Conservation (phyloP, 64 coral and sea anemone genomes). For the Catalaphyllia jardinei region DNA sequence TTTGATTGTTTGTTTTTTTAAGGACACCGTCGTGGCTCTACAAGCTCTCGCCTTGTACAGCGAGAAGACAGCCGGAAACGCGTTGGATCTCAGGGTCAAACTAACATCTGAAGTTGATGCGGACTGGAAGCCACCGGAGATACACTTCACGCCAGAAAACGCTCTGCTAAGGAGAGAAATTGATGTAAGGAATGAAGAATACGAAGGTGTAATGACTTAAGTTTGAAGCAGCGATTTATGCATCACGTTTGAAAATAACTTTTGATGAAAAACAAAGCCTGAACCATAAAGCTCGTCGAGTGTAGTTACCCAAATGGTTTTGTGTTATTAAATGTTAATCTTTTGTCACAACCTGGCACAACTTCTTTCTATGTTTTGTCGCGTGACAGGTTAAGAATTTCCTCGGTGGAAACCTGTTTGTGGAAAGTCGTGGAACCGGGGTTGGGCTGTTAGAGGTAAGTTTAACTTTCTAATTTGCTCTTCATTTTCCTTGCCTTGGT, state of each 20-base stretch:
- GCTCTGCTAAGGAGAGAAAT: slow-evolving; percentile 47
- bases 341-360: background rate
- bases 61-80: slow-evolving; percentile 59
- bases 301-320: no score
- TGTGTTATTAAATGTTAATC: background rate
- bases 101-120: slow-evolving; percentile 44
- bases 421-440: slow-evolving; percentile 43
- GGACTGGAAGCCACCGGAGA: background rate
- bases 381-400: slow-evolving; percentile 40
- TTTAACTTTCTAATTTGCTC: background rate
- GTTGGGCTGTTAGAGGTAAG: slow-evolving; percentile 52
- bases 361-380: background rate
- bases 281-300: no score
- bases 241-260: no score
- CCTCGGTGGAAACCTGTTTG: slow-evolving; percentile 35
- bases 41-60: slow-evolving; percentile 91
- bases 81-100: slow-evolving; percentile 66
- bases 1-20: background rate
- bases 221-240: no score
- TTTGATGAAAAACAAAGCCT: no score
- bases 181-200: slow-evolving; percentile 28
- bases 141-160: slow-evolving; percentile 44
- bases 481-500: background rate
- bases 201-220: background rate
- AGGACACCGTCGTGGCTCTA: slow-evolving; percentile 95